Evolutionary conservation across 2,797 vertebrate genomes (phyloP).

Genomic region (Anabacerthia variegaticeps): DNA sequence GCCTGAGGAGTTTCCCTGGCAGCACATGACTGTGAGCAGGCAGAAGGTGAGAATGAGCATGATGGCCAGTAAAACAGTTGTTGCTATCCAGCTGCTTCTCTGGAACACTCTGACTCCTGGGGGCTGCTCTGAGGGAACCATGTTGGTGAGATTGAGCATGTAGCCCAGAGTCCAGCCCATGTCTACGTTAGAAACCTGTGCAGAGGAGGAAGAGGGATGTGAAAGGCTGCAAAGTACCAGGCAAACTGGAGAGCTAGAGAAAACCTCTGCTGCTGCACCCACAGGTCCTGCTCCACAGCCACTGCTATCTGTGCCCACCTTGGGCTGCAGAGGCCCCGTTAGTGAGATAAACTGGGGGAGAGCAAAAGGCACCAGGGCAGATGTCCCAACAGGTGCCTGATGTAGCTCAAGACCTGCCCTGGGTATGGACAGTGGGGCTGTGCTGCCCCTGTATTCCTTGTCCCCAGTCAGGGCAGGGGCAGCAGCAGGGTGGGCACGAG

Average conservation of each 20-base stretch:
- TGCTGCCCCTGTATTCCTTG: accelerated
- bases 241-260: not conserved
- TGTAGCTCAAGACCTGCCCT: not conserved
- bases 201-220: not conserved
- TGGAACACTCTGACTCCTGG: slow-evolving; percentile 12
- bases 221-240: not conserved
- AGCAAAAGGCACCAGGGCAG: not conserved
- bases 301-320: not conserved
- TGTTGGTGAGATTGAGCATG: slow-evolving; percentile 79
- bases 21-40: not conserved
- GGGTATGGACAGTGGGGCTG: accelerated
- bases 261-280: not conserved
- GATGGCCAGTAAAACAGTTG: slow-evolving; percentile 62
- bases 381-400: not conserved
- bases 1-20: not conserved
- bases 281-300: not conserved
- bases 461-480: not conserved
- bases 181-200: slow-evolving; percentile 66
- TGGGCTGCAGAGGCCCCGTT: not conserved
- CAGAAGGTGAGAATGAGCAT: slow-evolving; percentile 28
- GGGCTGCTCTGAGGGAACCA: slow-evolving; percentile 61
- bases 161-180: slow-evolving; percentile 81
- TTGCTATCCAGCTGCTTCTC: slow-evolving; percentile 61
- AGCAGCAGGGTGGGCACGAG: not conserved
- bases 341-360: not conserved